These are phyloP conservation scores for Anser cygnoides DNA, from an alignment of 2,113 vertebrate genomes.

Conservation along the genomic window DNA sequence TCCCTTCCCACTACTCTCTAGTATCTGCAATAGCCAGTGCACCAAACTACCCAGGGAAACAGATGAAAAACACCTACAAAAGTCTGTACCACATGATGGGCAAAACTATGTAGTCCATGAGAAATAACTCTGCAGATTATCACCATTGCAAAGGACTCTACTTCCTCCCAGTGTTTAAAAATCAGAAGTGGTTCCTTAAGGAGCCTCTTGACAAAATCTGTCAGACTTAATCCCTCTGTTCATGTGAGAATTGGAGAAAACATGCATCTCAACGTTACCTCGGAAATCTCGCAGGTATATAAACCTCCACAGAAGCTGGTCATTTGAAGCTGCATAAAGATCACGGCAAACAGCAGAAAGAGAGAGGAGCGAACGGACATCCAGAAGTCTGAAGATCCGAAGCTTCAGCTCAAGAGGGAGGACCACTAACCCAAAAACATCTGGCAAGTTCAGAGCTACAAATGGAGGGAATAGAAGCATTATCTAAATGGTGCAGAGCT, in stretches of 20 bases:
- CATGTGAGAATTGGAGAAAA: background rate
- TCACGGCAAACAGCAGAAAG: conserved; percentile 84
- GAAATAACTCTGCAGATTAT: background rate
- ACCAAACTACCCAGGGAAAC: background rate
- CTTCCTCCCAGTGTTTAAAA: background rate
- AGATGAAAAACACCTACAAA: background rate
- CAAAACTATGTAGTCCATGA: background rate
- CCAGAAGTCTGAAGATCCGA: conserved; percentile 88
- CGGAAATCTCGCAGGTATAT: conserved; percentile 88
- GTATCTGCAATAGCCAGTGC: background rate
- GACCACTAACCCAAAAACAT: conserved; percentile 87
- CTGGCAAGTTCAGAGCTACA: conserved; percentile 90
- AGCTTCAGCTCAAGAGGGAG: conserved; percentile 92
- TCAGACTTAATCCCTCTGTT: background rate
- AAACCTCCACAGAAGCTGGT: conserved; percentile 91
- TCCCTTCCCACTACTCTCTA: background rate
- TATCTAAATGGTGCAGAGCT: background rate
- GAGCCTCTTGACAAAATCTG: background rate
- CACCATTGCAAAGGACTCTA: background rate
- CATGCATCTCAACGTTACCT: conserved; percentile 64
- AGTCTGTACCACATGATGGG: background rate
- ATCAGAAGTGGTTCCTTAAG: background rate
- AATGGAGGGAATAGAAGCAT: background rate
- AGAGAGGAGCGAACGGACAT: conserved; percentile 81
- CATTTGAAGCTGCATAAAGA: conserved; percentile 77